Evolutionary conservation across 1,140 invertebrate genomes (phyloP), one percentile per base, ranked within the genome.

Genomic region (Pseudomyrmex concolor): DNA sequence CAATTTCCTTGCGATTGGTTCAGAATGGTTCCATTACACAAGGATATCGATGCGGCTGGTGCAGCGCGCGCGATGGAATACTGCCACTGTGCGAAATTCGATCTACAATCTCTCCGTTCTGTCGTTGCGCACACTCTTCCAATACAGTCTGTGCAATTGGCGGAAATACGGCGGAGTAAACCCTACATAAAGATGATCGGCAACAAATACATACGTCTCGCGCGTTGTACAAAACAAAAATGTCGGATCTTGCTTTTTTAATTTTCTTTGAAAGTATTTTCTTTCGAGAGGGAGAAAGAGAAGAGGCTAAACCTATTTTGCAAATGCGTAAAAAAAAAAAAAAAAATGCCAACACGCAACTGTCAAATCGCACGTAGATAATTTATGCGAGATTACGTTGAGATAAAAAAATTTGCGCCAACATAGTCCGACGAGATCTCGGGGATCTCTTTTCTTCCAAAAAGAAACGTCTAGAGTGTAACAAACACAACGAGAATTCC

Each of bases 1-100:
- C 63, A 57, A 50, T 25, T 55, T 62, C 78, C 85, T 87, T 86
- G 77, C 67, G 51, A n/a, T 55, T 51, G 9, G 8, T 25, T 50
- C 64, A 70, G 85, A 86, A 86, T 83, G 71, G 68, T 62, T 57
- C 72, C 68, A 84, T 86, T 86, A 86, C 85, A 86, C 84, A 77
- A 59, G 66, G 57, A 57, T 86, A 87, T 86, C 71, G 85, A 71
- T 55, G 82, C 64, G 84, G 63, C 57, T 12, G 57, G 54, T 70
- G 71, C 66, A 43, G 59, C 64, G 64, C 64, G 71, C 43, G 57
- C 78, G 84, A 87, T 87, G 85, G 85, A 86, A 87, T 86, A 67
- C 78, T 60, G 59, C 76, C 55, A 68, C 84, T 70, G 62, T 45
- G 59, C 71, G 51, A 72, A 22, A 83, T 72, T 83, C 84, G 78